Percentiles rank a stretch among this genome's conserved stretches.
These are phyloP conservation scores for Drosophila putrida DNA, from an alignment of 2,888 invertebrate genomes.

Conservation along the genomic window DNA sequence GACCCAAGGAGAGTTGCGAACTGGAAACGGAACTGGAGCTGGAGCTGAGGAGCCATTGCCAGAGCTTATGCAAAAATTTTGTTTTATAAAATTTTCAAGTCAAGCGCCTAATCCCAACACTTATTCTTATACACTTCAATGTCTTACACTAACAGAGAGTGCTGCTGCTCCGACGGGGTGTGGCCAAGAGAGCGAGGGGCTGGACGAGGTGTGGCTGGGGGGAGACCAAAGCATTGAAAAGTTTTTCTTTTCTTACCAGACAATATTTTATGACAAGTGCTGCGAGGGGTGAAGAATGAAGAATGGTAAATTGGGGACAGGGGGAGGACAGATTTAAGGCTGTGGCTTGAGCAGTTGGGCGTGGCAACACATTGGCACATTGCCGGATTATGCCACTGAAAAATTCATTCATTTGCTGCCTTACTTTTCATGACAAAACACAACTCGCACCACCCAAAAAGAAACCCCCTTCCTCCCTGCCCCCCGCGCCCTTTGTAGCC, in stretches of 20 bases:
- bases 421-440: conserved; percentile 63
- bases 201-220: conserved; percentile 15
- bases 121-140: conserved; percentile 81
- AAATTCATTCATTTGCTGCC: conserved; percentile 80
- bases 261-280: conserved; percentile 80
- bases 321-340: conserved; percentile 13
- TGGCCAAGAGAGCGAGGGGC: background rate
- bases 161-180: background rate
- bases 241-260: conserved; percentile 79
- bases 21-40: background rate
- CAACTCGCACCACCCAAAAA: conserved; percentile 13
- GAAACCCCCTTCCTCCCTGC: background rate
- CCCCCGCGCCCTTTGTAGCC: conserved; percentile 21
- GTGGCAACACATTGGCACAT: conserved; percentile 77
- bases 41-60: conserved; percentile 44
- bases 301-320: background rate
- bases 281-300: background rate
- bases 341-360: conserved; percentile 31
- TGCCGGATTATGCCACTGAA: conserved; percentile 78
- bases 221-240: conserved; percentile 63
- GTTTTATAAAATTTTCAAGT: conserved; percentile 81
- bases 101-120: conserved; percentile 81
- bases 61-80: conserved; percentile 81
- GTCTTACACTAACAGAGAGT: conserved; percentile 67
- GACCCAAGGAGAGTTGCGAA: background rate